phyloP scores from a whole-genome alignment of 2,113 vertebrate genomes.

The Perca schrenkii region DNA sequence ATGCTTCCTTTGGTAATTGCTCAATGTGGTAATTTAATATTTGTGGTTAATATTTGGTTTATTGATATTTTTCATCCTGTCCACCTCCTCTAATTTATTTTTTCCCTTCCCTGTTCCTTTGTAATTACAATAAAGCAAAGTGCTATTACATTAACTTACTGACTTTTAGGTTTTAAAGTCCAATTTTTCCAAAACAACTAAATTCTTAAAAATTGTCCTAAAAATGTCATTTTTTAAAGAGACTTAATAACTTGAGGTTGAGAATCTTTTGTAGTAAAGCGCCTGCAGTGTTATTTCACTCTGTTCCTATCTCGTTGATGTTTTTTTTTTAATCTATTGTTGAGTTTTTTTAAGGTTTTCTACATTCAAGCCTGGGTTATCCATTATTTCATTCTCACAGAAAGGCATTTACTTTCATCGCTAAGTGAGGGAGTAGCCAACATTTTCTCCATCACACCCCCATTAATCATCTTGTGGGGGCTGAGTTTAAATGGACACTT shows the following conservation, averaged over 20 bases:
- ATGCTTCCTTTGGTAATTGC: neutral
- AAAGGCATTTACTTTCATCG: constrained; percentile 28
- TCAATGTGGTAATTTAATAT: neutral
- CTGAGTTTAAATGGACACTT: constrained; percentile 36
- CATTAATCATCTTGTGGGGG: constrained; percentile 47
- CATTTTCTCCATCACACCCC: constrained; percentile 7
- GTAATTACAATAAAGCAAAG: neutral
- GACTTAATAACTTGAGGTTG: neutral
- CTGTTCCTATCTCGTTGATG: neutral
- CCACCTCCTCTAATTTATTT: neutral
- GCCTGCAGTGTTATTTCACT: constrained; percentile 22
- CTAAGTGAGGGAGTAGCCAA: neutral
- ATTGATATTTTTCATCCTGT: neutral
- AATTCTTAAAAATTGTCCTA: neutral
- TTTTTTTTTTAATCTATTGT: constrained; percentile 14
- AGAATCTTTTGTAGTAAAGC: neutral
- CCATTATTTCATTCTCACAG: constrained; percentile 14
- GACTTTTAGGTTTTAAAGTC: neutral
- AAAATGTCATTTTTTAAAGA: neutral
- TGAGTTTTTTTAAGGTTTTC: neutral
- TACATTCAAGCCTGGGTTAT: neutral
- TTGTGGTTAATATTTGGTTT: neutral
- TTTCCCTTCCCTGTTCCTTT: neutral
- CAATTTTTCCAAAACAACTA: neutral
- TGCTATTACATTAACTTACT: neutral